Base-by-base conservation (phyloP, 2,113 vertebrate genomes). In the Archocentrus centrarchus region DNA sequence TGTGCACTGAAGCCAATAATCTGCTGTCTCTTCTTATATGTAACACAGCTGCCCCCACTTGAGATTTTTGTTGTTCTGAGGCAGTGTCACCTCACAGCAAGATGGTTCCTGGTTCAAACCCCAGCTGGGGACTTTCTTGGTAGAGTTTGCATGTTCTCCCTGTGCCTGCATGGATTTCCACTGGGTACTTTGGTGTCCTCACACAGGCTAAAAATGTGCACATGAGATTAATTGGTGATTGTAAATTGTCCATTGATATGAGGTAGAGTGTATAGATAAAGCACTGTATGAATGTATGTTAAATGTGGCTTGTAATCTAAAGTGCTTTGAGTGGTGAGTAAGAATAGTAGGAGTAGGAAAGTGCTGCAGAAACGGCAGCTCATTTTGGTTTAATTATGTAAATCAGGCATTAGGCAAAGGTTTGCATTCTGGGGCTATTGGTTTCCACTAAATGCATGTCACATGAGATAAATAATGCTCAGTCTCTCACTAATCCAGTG, bases 1-100 rank as follows among this genome's bases (percentile, higher is more conserved):
- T 39, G 22, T 57, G 39, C 15, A 50, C 62, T 77, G 60, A 61
- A 79, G 39, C 44, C 50, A 86, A 87, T 80, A 63, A 80, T 73
- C 79, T 75, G 27, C 37, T 15, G 37, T 79, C 57, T 83, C 18
- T 78, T 47, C 50, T 53, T 53, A 35, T 62, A 81, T 84, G 35
- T 60, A 84, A 80, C 24, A 59, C 11, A 59, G 59, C 59, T 15
- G 13, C 24, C 59, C 58, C 66, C 11, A 1, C 66, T 32, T 10
- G 27, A 73, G 44, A 53, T 53, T 73, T 73, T 44, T 53, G 6
- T 73, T 32, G 27, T 73, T 73, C 17, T 32, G 27, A 27, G 3
- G 66, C 66, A 73, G 10, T 53, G 44, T 73, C 11, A 30, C 66
- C 66, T n/a, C 10, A 73, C 27, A n/a, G 24, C 44, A 73, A 53